Evolutionary conservation across 2,797 vertebrate genomes (phyloP).

Genomic region (Meda fulgida): DNA sequence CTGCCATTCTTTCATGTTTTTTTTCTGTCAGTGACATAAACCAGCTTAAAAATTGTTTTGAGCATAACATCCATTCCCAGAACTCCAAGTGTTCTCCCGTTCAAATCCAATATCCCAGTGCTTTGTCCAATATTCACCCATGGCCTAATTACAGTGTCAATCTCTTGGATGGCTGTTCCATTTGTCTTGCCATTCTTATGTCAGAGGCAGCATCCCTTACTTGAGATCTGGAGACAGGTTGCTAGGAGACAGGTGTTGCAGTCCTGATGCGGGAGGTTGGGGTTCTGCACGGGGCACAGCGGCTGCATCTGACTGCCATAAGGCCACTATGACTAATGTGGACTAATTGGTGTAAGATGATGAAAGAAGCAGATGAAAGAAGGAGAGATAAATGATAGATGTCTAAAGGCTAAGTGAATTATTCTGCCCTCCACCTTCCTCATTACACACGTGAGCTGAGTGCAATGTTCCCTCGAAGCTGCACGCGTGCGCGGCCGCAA

Average conservation of each 20-base stretch:
- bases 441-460: not conserved
- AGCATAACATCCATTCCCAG: not conserved
- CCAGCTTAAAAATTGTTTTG: not conserved
- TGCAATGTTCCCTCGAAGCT: too few species aligned
- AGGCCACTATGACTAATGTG: constrained; percentile 56
- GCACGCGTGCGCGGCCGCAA: too few species aligned
- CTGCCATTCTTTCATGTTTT: not conserved
- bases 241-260: constrained; percentile 65
- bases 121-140: not conserved
- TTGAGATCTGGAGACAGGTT: constrained; percentile 58
- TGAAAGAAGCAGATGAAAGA: constrained; percentile 61
- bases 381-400: constrained; percentile 59
- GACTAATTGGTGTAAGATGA: constrained; percentile 61
- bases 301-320: constrained; percentile 44
- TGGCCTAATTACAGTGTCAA: constrained; percentile 22
- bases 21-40: not conserved
- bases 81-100: not conserved
- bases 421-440: constrained; percentile 37
- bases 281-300: not conserved
- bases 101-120: not conserved
- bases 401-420: constrained; percentile 52
- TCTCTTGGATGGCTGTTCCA: constrained; percentile 29
- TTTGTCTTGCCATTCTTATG: constrained; percentile 54
- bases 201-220: constrained; percentile 53
- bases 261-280: constrained; percentile 52